Conservation (phyloP, 2,888 invertebrate genomes). For the Papilio demoleus region DNA sequence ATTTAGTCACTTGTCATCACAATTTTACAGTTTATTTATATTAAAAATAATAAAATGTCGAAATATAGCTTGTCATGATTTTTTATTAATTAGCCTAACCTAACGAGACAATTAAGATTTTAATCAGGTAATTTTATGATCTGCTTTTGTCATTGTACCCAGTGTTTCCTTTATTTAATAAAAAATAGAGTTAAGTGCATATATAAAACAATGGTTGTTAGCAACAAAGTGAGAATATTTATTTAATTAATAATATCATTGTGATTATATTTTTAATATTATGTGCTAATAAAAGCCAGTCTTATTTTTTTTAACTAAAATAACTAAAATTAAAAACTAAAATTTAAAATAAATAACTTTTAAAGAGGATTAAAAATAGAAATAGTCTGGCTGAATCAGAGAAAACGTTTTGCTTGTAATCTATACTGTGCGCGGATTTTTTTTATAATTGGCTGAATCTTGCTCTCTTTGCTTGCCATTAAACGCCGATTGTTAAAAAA, state of each 20-base stretch:
- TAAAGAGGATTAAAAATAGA: no score
- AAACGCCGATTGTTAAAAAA: no score
- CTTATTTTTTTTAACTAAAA: background rate
- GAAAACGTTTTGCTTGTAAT: no score
- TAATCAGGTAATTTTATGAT: background rate
- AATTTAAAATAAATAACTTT: no score
- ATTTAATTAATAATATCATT: constrained; percentile 11
- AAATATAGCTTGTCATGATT: background rate
- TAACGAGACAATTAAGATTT: background rate
- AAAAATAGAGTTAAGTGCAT: constrained; percentile 1
- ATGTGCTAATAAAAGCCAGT: no score
- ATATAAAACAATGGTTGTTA: constrained; percentile 34
- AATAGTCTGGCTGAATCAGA: no score
- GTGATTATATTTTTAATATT: no score
- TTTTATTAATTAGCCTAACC: background rate
- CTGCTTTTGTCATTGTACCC: background rate
- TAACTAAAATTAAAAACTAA: background rate
- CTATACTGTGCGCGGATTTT: no score
- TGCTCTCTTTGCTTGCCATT: no score
- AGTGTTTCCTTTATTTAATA: background rate
- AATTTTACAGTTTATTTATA: no score
- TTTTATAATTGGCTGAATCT: no score
- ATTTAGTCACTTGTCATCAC: background rate
- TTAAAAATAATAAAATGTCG: no score
- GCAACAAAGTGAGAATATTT: constrained; percentile 35